phyloP scores from a whole-genome alignment of 2,888 invertebrate genomes.

The Synergus umbraculus region DNA sequence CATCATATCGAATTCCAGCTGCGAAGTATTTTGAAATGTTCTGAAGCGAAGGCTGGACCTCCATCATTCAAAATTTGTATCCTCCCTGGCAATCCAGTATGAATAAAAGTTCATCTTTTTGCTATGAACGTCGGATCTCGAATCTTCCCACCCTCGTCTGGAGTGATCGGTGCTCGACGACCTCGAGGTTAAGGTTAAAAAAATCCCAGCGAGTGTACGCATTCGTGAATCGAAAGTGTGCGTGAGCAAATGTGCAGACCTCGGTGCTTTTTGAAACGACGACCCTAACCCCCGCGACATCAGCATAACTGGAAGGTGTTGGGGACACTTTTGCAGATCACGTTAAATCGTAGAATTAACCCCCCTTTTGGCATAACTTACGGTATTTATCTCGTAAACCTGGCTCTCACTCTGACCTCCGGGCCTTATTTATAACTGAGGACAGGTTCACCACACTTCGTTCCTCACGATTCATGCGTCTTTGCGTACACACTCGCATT shows the following conservation, averaged over 20 bases:
- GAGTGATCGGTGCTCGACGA: slow-evolving; percentile 40
- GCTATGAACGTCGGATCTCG: slow-evolving; percentile 24
- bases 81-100: neutral
- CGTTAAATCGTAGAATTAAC: slow-evolving; percentile 72
- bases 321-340: slow-evolving; percentile 65
- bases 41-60: neutral
- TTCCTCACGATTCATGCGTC: neutral
- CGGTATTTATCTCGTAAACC: slow-evolving; percentile 69
- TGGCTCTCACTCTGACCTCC: slow-evolving; percentile 65
- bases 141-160: slow-evolving; percentile 36
- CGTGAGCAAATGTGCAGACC: neutral
- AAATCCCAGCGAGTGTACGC: slow-evolving; percentile 28
- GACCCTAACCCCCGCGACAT: slow-evolving; percentile 6
- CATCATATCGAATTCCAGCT: neutral
- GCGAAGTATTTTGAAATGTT: neutral
- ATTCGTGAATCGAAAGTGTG: slow-evolving; percentile 24
- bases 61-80: slow-evolving; percentile 32
- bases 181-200: slow-evolving; percentile 39
- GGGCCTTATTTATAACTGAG: slow-evolving; percentile 68
- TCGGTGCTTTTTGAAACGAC: slow-evolving; percentile 16
- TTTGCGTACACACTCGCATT: neutral
- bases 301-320: slow-evolving; percentile 5
- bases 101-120: slow-evolving; percentile 36
- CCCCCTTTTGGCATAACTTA: slow-evolving; percentile 67
- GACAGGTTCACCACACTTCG: slow-evolving; percentile 64